A percentile compares a stretch with the other conserved stretches of the same genome.
Conservation (phyloP, 2,797 vertebrate genomes). For the Notolepis coatsorum region DNA sequence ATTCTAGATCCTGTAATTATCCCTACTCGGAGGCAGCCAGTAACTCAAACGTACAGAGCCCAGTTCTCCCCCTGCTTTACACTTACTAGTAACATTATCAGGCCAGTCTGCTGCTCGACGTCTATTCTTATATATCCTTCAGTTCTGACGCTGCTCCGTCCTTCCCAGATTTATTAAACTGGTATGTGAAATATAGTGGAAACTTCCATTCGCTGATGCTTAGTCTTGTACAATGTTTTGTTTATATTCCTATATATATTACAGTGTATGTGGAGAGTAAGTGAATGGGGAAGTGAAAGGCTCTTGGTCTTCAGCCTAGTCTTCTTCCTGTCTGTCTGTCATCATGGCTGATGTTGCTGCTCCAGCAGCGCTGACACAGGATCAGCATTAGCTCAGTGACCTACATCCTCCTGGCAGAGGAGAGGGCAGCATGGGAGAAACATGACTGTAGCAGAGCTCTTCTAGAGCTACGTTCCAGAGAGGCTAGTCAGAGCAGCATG, state of each 20-base stretch:
- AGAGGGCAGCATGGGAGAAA: constrained; percentile 5
- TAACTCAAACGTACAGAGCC: too few relatives aligned
- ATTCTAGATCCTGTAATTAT: constrained; percentile 15
- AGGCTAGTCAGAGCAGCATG: neutral
- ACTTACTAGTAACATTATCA: too few relatives aligned
- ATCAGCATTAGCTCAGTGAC: constrained; percentile 40
- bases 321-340: neutral
- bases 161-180: too few relatives aligned
- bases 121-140: too few relatives aligned
- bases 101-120: too few relatives aligned
- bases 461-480: neutral
- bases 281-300: neutral
- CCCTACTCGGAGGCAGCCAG: neutral
- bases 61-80: too few relatives aligned
- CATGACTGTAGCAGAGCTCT: neutral
- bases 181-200: too few relatives aligned
- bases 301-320: neutral
- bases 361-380: constrained; percentile 11
- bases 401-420: constrained; percentile 11
- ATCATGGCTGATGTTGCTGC: constrained; percentile 16
- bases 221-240: too few relatives aligned
- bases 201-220: too few relatives aligned
- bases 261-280: neutral
- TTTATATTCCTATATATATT: too few relatives aligned
- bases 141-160: too few relatives aligned